Base-by-base conservation (phyloP, 2,113 vertebrate genomes). In the Gasterosteus nipponicus region DNA sequence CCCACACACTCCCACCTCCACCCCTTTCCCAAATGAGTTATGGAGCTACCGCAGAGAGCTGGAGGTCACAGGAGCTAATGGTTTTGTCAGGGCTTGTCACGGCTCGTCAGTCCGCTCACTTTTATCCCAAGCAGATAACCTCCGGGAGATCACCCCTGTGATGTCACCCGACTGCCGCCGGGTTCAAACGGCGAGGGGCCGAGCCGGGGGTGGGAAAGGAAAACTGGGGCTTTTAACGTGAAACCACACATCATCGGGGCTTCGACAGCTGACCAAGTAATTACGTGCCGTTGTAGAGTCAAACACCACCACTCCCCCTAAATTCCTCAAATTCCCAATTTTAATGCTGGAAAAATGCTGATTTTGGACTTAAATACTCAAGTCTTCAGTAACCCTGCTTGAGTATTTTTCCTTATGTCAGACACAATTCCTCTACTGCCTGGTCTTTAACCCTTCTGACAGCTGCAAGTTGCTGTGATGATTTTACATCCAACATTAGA, bases 1-100 rank as follows among this genome's bases (percentile, higher is more conserved):
- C 22, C 22, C 22, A 26, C 22, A 26, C 22, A 7, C 35, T 38
- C 19, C 19, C 19, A 18, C 53, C 18, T 4, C 41, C 31, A 6
- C 49, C 31, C 5, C 5, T n/a, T 39, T 22, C 35, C 16, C 62
- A 26, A 38, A 53, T 75, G 81, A 89, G 41, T 84, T 71, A 83
- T 77, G 64, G 77, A n/a, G 75, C 81, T 69, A 67, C 64, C 15
- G 26, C 81, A 66, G 75, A 68, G 79, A 85, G 73, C 80, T 74
- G 69, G 64, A 87, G 92, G 91, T 92, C 92, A 89, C 16, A 58
- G 75, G 54, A 84, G 86, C 78, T 81, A 85, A 89, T 81, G 86
- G 84, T 81, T 88, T 86, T 77, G 86, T 92, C 86, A 73, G 86
- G 83, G 72, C 90, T 76, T 87, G 92, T 85, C 71, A 78, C 3